Conservation (phyloP, 2,113 vertebrate species). For the Telmatochromis bifrenatus region DNA sequence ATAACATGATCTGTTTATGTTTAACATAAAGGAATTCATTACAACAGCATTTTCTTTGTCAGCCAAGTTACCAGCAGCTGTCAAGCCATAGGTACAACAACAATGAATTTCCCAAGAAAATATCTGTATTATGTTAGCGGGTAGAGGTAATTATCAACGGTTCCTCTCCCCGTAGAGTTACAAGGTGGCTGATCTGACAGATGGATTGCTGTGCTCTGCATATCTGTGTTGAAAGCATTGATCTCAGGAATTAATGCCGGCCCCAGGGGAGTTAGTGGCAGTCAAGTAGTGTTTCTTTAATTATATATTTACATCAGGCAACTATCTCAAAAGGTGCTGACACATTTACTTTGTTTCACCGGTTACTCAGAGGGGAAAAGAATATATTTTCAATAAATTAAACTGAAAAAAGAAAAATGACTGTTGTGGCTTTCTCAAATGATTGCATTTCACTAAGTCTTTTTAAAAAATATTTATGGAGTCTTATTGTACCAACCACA, state of each 20-base stretch:
- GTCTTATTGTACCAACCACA: background rate
- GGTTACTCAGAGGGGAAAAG: background rate
- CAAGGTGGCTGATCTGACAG: conserved; percentile 55
- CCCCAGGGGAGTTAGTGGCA: conserved; percentile 47
- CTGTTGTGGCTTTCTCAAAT: background rate
- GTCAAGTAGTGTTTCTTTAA: conserved; percentile 72
- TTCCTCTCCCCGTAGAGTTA: conserved; percentile 51
- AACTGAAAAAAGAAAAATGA: background rate
- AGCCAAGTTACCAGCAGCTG: conserved; percentile 15
- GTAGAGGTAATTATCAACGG: conserved; percentile 60
- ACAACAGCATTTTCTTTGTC: conserved; percentile 24
- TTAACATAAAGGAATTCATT: conserved; percentile 24
- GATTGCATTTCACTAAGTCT: background rate
- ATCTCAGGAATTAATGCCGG: conserved; percentile 66
- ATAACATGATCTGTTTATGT: background rate
- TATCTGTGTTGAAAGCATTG: conserved; percentile 63
- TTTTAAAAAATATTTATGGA: background rate
- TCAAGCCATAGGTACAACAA: background rate
- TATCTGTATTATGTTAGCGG: conserved; percentile 43
- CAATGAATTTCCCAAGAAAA: conserved; percentile 49
- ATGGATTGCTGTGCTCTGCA: conserved; percentile 71
- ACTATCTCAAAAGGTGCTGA: conserved; percentile 56
- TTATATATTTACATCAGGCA: conserved; percentile 66
- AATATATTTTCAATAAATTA: background rate
- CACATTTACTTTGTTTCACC: conserved; percentile 13